These are phyloP conservation scores for Colletes latitarsis DNA, from an alignment of 1,140 invertebrate genomes.

Conservation along the genomic window DNA sequence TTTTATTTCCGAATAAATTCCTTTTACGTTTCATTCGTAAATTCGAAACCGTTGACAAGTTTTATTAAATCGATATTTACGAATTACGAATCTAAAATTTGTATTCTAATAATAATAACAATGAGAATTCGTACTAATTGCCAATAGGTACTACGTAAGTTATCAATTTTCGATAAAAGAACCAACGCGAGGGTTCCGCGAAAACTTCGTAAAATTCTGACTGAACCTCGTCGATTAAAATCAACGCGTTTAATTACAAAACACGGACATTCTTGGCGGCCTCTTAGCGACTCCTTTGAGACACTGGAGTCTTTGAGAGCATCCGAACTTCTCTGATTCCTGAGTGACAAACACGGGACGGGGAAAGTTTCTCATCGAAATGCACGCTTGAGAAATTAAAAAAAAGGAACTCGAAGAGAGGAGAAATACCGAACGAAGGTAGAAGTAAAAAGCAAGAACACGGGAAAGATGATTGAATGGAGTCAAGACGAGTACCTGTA, in stretches of 20 bases:
- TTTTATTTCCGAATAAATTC: too few relatives aligned
- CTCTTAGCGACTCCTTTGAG: neutral
- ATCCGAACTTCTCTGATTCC: neutral
- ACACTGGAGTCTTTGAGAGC: neutral
- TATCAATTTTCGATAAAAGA: too few relatives aligned
- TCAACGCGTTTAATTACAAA: slow-evolving; percentile 1
- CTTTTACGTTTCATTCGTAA: too few relatives aligned
- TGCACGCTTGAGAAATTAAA: slow-evolving; percentile 20
- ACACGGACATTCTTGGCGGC: neutral
- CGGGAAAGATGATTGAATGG: slow-evolving; percentile 13
- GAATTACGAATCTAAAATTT: too few relatives aligned
- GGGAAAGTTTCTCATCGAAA: slow-evolving; percentile 3
- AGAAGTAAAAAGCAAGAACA: neutral
- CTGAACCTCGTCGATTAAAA: neutral
- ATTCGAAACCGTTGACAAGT: too few relatives aligned
- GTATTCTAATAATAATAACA: too few relatives aligned
- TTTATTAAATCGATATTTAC: too few relatives aligned
- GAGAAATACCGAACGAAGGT: slow-evolving; percentile 16
- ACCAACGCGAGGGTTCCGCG: neutral
- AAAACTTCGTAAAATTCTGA: neutral
- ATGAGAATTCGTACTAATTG: too few relatives aligned
- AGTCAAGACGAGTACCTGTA: slow-evolving; percentile 2
- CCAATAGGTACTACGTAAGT: too few relatives aligned
- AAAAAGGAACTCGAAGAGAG: neutral
- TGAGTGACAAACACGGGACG: neutral